Evolutionary conservation across 2,888 invertebrate species (phyloP), one percentile per base, ranked within the genome.

Genomic region (Lithodes maja): DNA sequence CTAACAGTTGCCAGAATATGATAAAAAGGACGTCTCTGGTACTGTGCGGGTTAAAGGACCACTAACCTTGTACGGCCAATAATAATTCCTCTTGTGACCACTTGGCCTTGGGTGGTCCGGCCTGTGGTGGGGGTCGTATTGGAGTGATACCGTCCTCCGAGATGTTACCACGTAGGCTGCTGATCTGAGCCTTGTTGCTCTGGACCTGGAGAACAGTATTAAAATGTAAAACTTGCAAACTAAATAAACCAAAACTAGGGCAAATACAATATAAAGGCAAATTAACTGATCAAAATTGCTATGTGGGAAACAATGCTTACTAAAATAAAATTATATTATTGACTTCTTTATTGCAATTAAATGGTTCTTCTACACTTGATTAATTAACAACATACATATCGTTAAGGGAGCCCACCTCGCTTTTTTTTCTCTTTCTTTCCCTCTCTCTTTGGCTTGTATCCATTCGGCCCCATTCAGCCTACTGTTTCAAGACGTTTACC

Each of bases 31-130:
- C 33, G 33, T 33, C 33, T 33, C 33, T 33, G 33, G 33, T 33
- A 33, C 33, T 33, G 33, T 33, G 33, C 33, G 33, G 33, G 33
- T 33, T 33, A 33, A 33, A 49, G 54, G 9, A 49, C 17, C 53
- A 7, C 89, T 96, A 95, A 93, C 98, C 98, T 93, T 98, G 97
- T 68, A 98, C 97, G 33, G 98, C 99, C 93, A 99, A 95, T 54
- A 98, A 95, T 50, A 98, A 94, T 94, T 99, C 99, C 92, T 99
- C 99, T 93, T 97, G 97, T 55, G 97, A 97, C 99, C 99, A 99
- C 75, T 97, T 96, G 3, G 97, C 96, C 93, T 97, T 97, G 84
- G 97, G 96, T 92, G 97, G 96, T 92, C 95, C 95, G 0, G 92
- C 82, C 71, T 92, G 89, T 68, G 89, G 92, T 0, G 89, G 87